Evolutionary conservation across 1,140 invertebrate species (phyloP).

Genomic region (Episyrphus balteatus): DNA sequence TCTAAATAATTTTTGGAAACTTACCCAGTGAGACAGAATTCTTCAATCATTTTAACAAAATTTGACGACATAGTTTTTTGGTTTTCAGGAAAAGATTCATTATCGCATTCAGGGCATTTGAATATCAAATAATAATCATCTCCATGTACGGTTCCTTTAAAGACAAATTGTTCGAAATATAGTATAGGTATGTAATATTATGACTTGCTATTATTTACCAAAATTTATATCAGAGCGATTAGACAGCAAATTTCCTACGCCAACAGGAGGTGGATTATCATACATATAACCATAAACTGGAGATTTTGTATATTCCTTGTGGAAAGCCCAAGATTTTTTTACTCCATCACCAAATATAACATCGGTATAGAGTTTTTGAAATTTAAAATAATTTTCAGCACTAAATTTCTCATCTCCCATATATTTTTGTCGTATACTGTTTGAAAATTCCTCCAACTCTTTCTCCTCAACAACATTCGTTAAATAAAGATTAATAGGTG

Average conservation of each 20-base stretch:
- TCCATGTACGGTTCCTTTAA: slow-evolving; percentile 18
- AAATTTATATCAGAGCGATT: slow-evolving; percentile 7
- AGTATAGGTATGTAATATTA: too few relatives aligned
- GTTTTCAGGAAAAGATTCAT: too few relatives aligned
- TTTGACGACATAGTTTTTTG: too few relatives aligned
- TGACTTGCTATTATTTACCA: too few relatives aligned
- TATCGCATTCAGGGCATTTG: too few relatives aligned
- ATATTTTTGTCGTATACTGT: slow-evolving; percentile 10
- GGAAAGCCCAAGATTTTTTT: slow-evolving; percentile 10
- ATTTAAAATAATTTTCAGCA: slow-evolving; percentile 10
- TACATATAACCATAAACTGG: slow-evolving; percentile 18
- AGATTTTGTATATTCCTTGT: slow-evolving; percentile 7
- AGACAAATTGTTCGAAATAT: neutral
- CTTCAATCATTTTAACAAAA: too few relatives aligned
- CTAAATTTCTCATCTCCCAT: slow-evolving; percentile 12
- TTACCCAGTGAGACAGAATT: too few relatives aligned
- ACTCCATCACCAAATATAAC: slow-evolving; percentile 17
- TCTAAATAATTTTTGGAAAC: too few relatives aligned
- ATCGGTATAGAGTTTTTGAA: slow-evolving; percentile 17
- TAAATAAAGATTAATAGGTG: slow-evolving; percentile 1
- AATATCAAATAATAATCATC: slow-evolving; percentile 22
- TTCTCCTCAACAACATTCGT: neutral
- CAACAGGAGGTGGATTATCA: slow-evolving; percentile 17
- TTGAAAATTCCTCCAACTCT: slow-evolving; percentile 13
- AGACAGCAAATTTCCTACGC: slow-evolving; percentile 8